Base-by-base conservation (phyloP, 2,888 invertebrate species). In the Malthinus seriepunctatus region DNA sequence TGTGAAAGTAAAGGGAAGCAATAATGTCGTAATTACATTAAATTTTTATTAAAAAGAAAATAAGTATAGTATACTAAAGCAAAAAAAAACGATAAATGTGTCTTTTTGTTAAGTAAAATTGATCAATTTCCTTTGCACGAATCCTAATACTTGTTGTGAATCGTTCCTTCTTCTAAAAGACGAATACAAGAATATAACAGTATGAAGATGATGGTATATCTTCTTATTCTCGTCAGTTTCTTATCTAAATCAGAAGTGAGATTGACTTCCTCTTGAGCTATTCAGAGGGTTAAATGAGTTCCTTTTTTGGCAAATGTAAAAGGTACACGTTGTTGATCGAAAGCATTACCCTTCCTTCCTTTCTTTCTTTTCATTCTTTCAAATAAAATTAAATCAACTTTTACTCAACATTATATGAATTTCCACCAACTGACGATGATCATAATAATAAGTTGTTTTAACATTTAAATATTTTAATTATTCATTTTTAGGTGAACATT, bases 211-310 rank as follows among this genome's bases (percentile, higher is more conserved):
- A 52, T 39, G 52, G 53, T 48, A 61, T 61, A 61, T 56, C 61
- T 61, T 62, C 56, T 59, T 58, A 56, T 60, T 65, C 63, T 55
- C 61, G 59, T 61, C 61, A 65, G 65, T 65, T 62, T 56, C 65
- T 65, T 65, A 65, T 65, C 63, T 65, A 61, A 56, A 63, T 63
- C 63, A 62, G 52, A 51, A 55, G 60, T 47, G 58, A 65, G 62
- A 63, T 65, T 63, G 65, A 63, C 63, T 65, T 63, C 63, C 60
- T 65, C 58, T 54, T 65, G 53, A 58, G 52, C 65, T 53, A 63
- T 64, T 64, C 64, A 64, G 56, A 45, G 58, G 63, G 60, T 65
- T 60, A 62, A 63, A 65, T 65, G 63, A 65, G 63, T 63, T 65
- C 62, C 65, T 65, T 23, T 23, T 23, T 63, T 64, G 60, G 58